phyloP scores from a whole-genome alignment of 2,888 invertebrate species.

The Chrysomela aeneicollis region DNA sequence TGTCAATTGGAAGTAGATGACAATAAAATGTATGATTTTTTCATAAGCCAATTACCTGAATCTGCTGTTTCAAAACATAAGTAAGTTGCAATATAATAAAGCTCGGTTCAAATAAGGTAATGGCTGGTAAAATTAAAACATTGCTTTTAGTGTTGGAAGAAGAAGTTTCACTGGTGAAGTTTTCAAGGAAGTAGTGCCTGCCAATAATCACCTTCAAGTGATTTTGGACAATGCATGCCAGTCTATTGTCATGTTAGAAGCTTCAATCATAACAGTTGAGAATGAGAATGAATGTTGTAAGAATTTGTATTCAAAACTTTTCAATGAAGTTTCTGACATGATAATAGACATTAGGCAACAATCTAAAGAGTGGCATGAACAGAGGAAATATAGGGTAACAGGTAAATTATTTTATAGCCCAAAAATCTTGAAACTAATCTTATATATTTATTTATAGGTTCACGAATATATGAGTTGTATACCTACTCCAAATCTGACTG shows the following conservation, averaged over 20 bases:
- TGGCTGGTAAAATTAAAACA: slow-evolving; percentile 16
- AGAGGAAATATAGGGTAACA: slow-evolving; percentile 20
- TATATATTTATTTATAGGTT: slow-evolving; percentile 18
- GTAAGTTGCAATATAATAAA: slow-evolving; percentile 9
- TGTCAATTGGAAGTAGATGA: slow-evolving; percentile 12
- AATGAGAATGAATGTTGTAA: slow-evolving; percentile 7
- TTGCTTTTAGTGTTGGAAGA: slow-evolving; percentile 21
- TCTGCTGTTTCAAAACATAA: slow-evolving; percentile 24
- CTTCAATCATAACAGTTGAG: not conserved
- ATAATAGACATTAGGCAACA: slow-evolving; percentile 14
- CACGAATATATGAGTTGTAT: slow-evolving; percentile 16
- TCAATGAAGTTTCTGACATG: slow-evolving; percentile 7
- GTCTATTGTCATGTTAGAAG: slow-evolving; percentile 13
- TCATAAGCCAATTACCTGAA: slow-evolving; percentile 22
- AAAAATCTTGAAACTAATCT: not conserved
- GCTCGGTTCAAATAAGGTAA: slow-evolving; percentile 3
- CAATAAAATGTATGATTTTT: slow-evolving; percentile 19
- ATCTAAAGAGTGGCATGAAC: slow-evolving; percentile 21
- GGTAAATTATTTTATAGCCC: slow-evolving; percentile 7
- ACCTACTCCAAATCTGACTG: slow-evolving; percentile 16
- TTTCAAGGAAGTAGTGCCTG: slow-evolving; percentile 3
- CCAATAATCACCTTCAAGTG: slow-evolving; percentile 9
- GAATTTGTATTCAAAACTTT: slow-evolving; percentile 13
- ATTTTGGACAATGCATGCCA: slow-evolving; percentile 27
- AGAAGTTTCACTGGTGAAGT: slow-evolving; percentile 7